Evolutionary conservation across 2,113 vertebrate genomes (phyloP).

Genomic region (Eulacestoma nigropectus): DNA sequence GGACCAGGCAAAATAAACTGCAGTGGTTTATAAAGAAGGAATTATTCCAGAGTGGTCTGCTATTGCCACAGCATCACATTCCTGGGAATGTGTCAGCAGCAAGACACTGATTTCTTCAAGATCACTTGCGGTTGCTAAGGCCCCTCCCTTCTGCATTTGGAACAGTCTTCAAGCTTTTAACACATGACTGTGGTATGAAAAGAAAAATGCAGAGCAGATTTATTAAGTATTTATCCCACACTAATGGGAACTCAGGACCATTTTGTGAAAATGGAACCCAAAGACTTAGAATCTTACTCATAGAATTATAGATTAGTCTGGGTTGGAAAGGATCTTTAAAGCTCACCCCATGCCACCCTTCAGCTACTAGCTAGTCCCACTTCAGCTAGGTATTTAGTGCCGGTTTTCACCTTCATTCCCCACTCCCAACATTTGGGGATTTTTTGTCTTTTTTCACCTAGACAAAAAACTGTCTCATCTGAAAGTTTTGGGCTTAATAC

Average conservation of each 20-base stretch:
- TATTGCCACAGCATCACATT: neutral
- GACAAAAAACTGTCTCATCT: neutral
- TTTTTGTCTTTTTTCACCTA: neutral
- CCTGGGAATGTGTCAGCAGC: neutral
- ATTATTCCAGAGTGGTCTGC: neutral
- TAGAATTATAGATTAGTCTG: neutral
- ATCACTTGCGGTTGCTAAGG: neutral
- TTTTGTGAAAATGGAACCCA: neutral
- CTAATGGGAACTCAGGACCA: neutral
- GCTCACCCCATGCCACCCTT: neutral
- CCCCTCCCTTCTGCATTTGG: neutral
- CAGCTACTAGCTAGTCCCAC: neutral
- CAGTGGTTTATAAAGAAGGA: neutral
- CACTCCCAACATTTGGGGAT: neutral
- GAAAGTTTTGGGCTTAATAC: neutral
- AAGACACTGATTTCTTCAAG: neutral
- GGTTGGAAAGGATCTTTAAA: neutral
- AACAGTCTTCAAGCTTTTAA: neutral
- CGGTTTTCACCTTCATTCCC: neutral
- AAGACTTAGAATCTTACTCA: neutral
- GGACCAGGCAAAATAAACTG: neutral
- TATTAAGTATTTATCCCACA: neutral
- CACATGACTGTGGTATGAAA: neutral
- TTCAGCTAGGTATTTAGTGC: neutral
- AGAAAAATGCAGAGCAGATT: neutral